Evolutionary conservation across 2,113 vertebrate species (phyloP), one percentile per base, ranked within the genome.

Genomic region (Pomatorhinus ruficollis): DNA sequence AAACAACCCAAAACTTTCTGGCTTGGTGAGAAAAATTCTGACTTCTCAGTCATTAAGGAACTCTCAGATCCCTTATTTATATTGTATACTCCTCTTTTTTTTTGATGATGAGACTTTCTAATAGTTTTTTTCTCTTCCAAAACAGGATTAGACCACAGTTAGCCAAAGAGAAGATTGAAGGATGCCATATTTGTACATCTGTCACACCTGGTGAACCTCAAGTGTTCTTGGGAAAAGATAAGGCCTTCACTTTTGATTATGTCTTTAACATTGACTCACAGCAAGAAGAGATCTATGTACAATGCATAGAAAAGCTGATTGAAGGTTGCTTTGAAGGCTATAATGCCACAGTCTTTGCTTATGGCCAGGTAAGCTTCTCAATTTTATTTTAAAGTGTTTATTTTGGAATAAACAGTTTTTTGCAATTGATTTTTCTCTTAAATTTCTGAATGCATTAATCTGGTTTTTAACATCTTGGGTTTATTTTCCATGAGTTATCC

Each of bases 261-360:
- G 99, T 99, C 63, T 99, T 99, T 37, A 99, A 99, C 96, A 99
- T 99, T 83, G 98, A 99, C 81, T 98, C 98, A 0, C 98, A 98
- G 88, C 99, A 99, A 98, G 99, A 99, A 5, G 95, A 97, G 47
- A 98, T 99, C 95, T 99, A 99, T 91, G 37, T 74, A 85, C 97
- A 99, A 6, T 99, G 99, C 95, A 99, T 99, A 23, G 99, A 99
- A 98, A 99, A 98, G 66, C 98, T 99, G 77, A 99, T 99, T 52
- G 99, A 99, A 83, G 99, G 99, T 70, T 99, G 99, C 94, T 99
- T 99, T 57, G 99, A 99, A 97, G 99, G 99, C 44, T 99, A 99
- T 94, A 99, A 99, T 91, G 99, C 99, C 75, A 99, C 99, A 12
- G 98, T 99, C 90, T 99, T 99, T 95, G 99, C 99, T 33, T 99